Evolutionary conservation across 1,140 invertebrate genomes (phyloP), one percentile per base, ranked within the genome.

Genomic region (Nymphalis io): DNA sequence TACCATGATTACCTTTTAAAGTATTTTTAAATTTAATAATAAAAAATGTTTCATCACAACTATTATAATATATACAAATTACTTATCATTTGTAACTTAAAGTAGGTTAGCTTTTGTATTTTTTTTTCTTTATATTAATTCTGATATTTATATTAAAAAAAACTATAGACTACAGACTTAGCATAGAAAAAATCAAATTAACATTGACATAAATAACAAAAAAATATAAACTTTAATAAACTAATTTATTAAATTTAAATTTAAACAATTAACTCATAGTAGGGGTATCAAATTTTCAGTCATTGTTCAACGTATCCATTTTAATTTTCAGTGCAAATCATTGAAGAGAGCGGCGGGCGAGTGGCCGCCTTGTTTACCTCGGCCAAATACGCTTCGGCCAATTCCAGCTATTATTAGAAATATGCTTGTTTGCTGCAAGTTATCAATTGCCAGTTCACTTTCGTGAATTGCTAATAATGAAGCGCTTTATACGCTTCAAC

Each of bases 341-440:
- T 62, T 70, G 72, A 78, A 74, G 74, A 73, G 75, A 76, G 53
- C 72, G 39, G 68, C 46, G 61, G 51, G 65, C 68, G 70, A 73
- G 62, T 70, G 42, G 60, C 60, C 46, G 60, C 20, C 51, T 60
- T 76, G 73, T 80, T 82, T 76, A 68, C 76, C 48, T 63, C 57
- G 55, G 21, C 65, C 76, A 80, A 82, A 82, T 79, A 82, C 64
- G 70, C 64, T 42, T 57, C 73, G 68, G 75, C 51, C 81, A 79
- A 79, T 80, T 76, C 70, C 72, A 69, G 63, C 73, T 70, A 81
- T 81, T 81, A 78, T 83, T 81, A 81, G 79, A 80, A 82, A 82
- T 82, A 80, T 79, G 60, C 70, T 80, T 82, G 76, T 82, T 77
- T 80, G 72, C 70, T 72, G 48, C 55, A 68, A 63, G 61, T 66